phyloP scores from a whole-genome alignment of 2,888 invertebrate genomes.

The Nebria brevicollis region DNA sequence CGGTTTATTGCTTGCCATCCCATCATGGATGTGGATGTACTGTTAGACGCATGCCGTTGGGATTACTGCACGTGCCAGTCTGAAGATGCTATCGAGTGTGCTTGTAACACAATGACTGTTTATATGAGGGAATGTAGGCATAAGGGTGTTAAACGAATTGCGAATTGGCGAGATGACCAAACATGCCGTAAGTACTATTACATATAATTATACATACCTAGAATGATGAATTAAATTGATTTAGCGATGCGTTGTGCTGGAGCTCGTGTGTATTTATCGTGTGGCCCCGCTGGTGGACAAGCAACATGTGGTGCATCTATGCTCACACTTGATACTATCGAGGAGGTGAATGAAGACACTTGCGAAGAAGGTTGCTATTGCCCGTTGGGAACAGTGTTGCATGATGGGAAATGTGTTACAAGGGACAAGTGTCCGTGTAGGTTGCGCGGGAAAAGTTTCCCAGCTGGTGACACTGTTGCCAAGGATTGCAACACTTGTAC shows the following conservation, averaged over 20 bases:
- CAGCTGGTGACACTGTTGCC: slow-evolving; percentile 75
- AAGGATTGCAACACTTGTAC: slow-evolving; percentile 89
- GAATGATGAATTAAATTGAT: neutral
- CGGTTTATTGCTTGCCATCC: slow-evolving; percentile 73
- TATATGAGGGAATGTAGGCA: slow-evolving; percentile 80
- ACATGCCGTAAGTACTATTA: slow-evolving; percentile 79
- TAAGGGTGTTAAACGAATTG: slow-evolving; percentile 69
- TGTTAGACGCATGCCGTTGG: slow-evolving; percentile 79
- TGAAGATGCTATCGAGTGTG: slow-evolving; percentile 73
- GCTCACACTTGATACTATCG: slow-evolving; percentile 48
- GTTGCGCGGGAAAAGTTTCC: slow-evolving; percentile 76
- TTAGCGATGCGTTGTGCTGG: slow-evolving; percentile 69
- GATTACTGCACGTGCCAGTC: slow-evolving; percentile 76
- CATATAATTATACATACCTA: no score
- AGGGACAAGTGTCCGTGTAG: slow-evolving; percentile 82
- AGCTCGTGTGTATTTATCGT: slow-evolving; percentile 80
- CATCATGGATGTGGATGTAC: slow-evolving; percentile 72
- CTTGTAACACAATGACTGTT: slow-evolving; percentile 80
- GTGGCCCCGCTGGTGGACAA: slow-evolving; percentile 75
- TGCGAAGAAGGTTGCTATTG: slow-evolving; percentile 93
- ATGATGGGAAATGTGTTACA: slow-evolving; percentile 79
- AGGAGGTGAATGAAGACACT: slow-evolving; percentile 46
- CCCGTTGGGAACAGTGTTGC: slow-evolving; percentile 78
- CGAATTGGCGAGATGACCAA: slow-evolving; percentile 80
- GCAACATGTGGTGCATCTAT: slow-evolving; percentile 74